Evolutionary conservation across 2,888 invertebrate species (phyloP).

Genomic region (Melinaea menophilus): DNA sequence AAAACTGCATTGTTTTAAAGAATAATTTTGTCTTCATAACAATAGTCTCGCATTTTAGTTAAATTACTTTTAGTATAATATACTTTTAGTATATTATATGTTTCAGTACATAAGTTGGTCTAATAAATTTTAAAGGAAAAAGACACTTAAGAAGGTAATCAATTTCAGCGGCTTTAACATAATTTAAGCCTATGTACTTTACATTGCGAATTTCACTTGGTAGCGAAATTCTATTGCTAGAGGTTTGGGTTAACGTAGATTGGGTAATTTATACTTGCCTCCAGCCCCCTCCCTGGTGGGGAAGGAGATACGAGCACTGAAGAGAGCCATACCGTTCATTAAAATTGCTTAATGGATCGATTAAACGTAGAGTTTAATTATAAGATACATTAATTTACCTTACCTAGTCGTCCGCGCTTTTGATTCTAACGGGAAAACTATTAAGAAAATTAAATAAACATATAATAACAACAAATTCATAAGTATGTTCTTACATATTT

Average conservation of each 20-base stretch:
- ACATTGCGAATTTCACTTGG: constrained; percentile 57
- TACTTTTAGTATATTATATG: background rate
- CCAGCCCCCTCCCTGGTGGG: constrained; percentile 46
- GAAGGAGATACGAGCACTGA: constrained; percentile 56
- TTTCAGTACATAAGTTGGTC: background rate
- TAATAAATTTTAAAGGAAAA: constrained; percentile 2
- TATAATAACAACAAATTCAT: constrained; percentile 7
- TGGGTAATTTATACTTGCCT: constrained; percentile 76
- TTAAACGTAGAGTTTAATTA: constrained; percentile 63
- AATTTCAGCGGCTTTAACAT: constrained; percentile 51
- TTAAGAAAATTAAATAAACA: background rate
- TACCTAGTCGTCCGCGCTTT: constrained; percentile 25
- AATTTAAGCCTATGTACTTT: constrained; percentile 69
- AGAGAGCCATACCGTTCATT: constrained; percentile 63
- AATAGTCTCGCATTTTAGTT: constrained; percentile 1
- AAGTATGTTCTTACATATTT: constrained; percentile 31
- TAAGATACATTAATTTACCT: constrained; percentile 50
- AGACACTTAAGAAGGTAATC: constrained; percentile 45
- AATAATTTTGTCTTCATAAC: constrained; percentile 8
- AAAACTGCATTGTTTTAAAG: constrained; percentile 16
- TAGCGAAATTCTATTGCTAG: constrained; percentile 68
- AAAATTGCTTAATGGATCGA: constrained; percentile 72
- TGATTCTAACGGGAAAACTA: constrained; percentile 7
- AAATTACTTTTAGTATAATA: background rate
- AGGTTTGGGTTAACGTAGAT: constrained; percentile 73